phyloP scores from a whole-genome alignment of 2,888 invertebrate genomes.

The Caenorhabditis angaria region DNA sequence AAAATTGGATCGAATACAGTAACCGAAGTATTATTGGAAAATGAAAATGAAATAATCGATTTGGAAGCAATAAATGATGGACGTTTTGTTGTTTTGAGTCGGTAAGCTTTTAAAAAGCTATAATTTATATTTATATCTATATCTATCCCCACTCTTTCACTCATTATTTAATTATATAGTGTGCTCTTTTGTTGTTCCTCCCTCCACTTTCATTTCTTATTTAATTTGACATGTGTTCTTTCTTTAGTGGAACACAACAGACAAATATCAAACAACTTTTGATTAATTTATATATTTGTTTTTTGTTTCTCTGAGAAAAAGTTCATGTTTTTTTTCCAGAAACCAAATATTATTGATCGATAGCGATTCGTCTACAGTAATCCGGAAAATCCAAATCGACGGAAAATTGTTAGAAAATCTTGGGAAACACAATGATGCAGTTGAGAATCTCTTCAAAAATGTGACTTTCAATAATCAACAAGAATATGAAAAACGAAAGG shows the following conservation, averaged over 20 bases:
- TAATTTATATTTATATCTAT: background rate
- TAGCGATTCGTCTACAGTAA: background rate
- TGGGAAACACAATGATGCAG: constrained; percentile 28
- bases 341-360: background rate
- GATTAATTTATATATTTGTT: too few species aligned
- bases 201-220: too few species aligned
- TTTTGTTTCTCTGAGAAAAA: too few species aligned
- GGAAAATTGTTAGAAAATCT: constrained; percentile 15
- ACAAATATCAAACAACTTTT: too few species aligned
- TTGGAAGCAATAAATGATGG: constrained; percentile 11
- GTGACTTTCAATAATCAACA: constrained; percentile 46
- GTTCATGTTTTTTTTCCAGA: constrained; percentile 9
- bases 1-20: constrained; percentile 7
- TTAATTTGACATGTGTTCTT: too few species aligned
- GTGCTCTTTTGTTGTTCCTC: too few species aligned
- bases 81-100: constrained; percentile 17
- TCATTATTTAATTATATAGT: too few species aligned
- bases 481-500: constrained; percentile 55
- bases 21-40: background rate
- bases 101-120: constrained; percentile 1
- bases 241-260: too few species aligned
- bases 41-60: constrained; percentile 15
- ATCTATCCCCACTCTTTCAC: background rate
- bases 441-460: constrained; percentile 47
- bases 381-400: background rate